Conservation (phyloP, 2,113 vertebrate species). For the Naja naja region DNA sequence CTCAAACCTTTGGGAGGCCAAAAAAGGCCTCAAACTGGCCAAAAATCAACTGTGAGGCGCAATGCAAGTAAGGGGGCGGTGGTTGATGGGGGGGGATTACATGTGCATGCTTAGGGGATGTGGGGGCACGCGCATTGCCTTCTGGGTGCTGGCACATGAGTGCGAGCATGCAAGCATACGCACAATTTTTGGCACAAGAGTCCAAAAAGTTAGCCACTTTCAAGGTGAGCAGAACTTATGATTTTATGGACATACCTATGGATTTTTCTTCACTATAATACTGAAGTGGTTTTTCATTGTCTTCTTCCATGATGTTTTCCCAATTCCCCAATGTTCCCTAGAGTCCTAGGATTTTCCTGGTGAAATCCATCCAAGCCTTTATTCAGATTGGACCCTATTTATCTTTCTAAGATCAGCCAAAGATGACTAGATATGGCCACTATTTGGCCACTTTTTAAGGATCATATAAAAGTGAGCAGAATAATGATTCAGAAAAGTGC, state of each 20-base stretch:
- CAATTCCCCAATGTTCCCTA: neutral
- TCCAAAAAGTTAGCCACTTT: neutral
- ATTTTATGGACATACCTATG: neutral
- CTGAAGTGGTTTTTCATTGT: neutral
- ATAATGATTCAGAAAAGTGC: neutral
- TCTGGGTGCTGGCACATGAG: no score
- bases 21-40: no score
- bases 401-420: neutral
- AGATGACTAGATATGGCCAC: neutral
- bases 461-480: neutral
- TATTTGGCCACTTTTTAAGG: neutral
- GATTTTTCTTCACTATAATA: neutral
- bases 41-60: no score
- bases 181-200: no score
- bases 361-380: neutral
- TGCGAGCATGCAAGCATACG: no score
- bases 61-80: no score
- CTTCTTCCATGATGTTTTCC: neutral
- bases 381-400: neutral
- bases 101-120: no score
- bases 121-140: no score
- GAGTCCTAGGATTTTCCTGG: neutral
- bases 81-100: no score
- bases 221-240: neutral
- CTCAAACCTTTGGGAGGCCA: no score